Evolutionary conservation across 1,140 invertebrate genomes (phyloP).

Genomic region (Hermatobates lingyangjiaoensis): DNA sequence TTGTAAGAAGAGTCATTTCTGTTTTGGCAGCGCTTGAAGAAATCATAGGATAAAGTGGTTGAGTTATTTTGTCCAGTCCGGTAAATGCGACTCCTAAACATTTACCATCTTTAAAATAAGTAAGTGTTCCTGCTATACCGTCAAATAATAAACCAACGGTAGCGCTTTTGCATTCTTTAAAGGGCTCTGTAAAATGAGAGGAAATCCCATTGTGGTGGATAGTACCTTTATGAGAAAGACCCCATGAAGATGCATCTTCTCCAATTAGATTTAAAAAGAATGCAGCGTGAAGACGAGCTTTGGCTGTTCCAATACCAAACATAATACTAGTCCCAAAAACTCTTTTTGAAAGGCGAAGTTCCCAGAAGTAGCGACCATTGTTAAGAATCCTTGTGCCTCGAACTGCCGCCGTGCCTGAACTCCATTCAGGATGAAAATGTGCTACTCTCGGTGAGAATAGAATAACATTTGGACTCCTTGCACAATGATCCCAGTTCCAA

Average conservation of each 20-base stretch:
- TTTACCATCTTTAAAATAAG: slow-evolving; percentile 48
- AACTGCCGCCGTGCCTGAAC: slow-evolving; percentile 49
- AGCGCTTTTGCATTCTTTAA: slow-evolving; percentile 45
- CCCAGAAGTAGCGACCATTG: slow-evolving; percentile 45
- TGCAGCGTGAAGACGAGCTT: slow-evolving; percentile 39
- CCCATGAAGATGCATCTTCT: slow-evolving; percentile 49
- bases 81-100: slow-evolving; percentile 35
- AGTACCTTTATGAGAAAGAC: slow-evolving; percentile 50
- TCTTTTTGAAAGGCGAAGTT: slow-evolving; percentile 39
- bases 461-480: slow-evolving; percentile 42
- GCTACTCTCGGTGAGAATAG: slow-evolving; percentile 34
- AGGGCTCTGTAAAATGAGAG: slow-evolving; percentile 41
- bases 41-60: slow-evolving; percentile 46
- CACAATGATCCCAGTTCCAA: slow-evolving; percentile 43
- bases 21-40: slow-evolving; percentile 57
- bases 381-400: slow-evolving; percentile 41
- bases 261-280: slow-evolving; percentile 49
- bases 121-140: slow-evolving; percentile 44
- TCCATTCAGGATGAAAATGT: slow-evolving; percentile 56
- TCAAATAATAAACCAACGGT: slow-evolving; percentile 46
- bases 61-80: slow-evolving; percentile 29
- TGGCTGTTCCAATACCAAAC: slow-evolving; percentile 48
- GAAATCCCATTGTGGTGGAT: slow-evolving; percentile 45
- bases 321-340: slow-evolving; percentile 60
- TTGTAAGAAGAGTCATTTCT: slow-evolving; percentile 39